Conservation (phyloP, 2,888 invertebrate species). For the Cylindroiulus punctatus region DNA sequence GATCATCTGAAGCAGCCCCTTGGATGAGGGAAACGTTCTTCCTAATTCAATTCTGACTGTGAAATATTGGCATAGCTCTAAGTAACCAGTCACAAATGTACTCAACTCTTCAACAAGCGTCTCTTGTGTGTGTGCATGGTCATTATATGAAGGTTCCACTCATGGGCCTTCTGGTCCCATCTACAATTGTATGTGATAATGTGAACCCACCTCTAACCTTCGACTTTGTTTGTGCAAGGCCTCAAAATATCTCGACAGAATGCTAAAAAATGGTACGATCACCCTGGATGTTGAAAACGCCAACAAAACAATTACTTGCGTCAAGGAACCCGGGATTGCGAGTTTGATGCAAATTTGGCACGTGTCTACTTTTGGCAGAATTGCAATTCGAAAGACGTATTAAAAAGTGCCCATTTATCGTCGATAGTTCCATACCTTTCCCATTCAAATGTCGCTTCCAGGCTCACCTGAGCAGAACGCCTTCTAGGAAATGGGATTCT, state of each 20-base stretch:
- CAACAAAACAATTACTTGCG: not conserved
- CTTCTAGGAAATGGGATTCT: constrained; percentile 20
- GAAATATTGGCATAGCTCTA: no score
- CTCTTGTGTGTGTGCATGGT: no score
- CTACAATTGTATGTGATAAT: no score
- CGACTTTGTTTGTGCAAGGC: not conserved
- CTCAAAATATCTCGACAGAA: not conserved
- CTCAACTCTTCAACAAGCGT: no score
- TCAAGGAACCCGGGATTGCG: not conserved
- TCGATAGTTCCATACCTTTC: not conserved
- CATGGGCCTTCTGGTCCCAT: no score
- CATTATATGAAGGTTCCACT: no score
- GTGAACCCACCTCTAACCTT: no score
- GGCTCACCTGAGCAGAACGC: constrained; percentile 32
- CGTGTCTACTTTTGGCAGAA: not conserved
- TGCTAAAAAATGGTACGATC: not conserved
- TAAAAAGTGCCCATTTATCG: not conserved
- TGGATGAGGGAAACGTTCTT: no score
- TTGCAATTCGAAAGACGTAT: not conserved
- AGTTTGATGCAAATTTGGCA: constrained; percentile 15
- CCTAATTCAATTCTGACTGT: no score
- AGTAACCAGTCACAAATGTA: no score
- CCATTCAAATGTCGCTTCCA: constrained; percentile 10
- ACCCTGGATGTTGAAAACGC: not conserved
- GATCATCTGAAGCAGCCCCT: no score